Base-by-base conservation (phyloP, 2,797 vertebrate species). In the Botia almorhae region DNA sequence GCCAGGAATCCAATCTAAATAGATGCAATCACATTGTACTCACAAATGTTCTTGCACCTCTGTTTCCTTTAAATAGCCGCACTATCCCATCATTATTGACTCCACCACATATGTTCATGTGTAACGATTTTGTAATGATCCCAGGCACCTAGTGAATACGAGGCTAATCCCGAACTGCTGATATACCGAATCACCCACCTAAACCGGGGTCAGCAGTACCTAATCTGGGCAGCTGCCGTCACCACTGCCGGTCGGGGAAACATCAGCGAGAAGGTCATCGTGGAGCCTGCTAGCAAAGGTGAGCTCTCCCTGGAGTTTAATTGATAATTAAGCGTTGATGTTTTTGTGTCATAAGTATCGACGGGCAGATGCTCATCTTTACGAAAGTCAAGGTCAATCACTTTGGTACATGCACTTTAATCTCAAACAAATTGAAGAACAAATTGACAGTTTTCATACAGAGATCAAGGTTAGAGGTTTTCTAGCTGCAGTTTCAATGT, bases 181-280 rank as follows among this genome's bases (percentile, higher is more conserved):
- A 96, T 97, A 89, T 98, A 99, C 89, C 93, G 97, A 70, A 98
- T 99, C 5, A 96, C 96, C n/a, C 97, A 99, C 89, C 94, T 99
- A 58, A 96, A 94, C 90, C 95, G 96, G 0, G 94, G 97, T 14
- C 97, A 98, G 93, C 97, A 98, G 91, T 99, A 99, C 90, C 90
- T 98, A 91, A 96, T 99, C 77, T 99, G 98, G 97, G 96, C 98
- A 58, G 96, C 97, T 0, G 98, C 98, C 0, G 97, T 99, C 88
- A 98, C 97, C 88, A 98, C 98, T 0, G 98, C 98, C 0, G 98
- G 98, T 65, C 94, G 97, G 0, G 98, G 98, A 19, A 99, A 99
- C 93, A 94, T 95, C 89, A 99, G 97, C 0, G 96, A 98, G 83
- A 98, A 97, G 85, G 97, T 99, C 87, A 98, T 96, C 68, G 96